Evolutionary conservation across 2,797 vertebrate species (phyloP), one percentile per base, ranked within the genome.

Genomic region (Mormyrops attenuatus): DNA sequence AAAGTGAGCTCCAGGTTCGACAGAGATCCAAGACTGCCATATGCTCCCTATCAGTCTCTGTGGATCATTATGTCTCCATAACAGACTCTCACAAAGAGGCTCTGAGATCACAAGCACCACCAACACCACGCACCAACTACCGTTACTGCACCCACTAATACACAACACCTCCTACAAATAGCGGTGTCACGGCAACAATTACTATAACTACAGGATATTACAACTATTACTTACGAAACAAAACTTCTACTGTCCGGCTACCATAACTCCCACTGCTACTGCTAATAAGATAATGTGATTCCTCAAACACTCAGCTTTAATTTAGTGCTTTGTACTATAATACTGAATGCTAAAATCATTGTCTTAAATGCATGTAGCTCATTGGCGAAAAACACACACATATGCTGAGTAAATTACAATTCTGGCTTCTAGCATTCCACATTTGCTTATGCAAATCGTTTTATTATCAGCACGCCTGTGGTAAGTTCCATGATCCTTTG

Each of bases 391-490:
- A 44, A 44, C 38, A 88, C 3, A 63, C 55, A 53, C 20, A 88
- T 13, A 22, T n/a, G 17, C 26, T 20, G 50, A 55, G 30, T 4
- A 38, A 52, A 13, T 57, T 60, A 26, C 47, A 17, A 30, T 60
- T 53, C 50, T n/a, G 34, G 15, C 53, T 57, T 57, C 53, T 17
- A 87, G 38, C 11, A 38, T 87, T n/a, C 17, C 87, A 49, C n/a
- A 88, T 38, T 41, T 26, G 11, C 17, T 41, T 66, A 88, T 38
- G 6, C 55, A 63, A 41, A 63, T 17, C 77, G 87, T 89, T 90
- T 90, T 77, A 91, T 91, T 91, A 89, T 91, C 90, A 88, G 85
- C 91, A 90, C 63, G 90, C 90, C 91, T 91, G 88, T 90, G 90
- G 89, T 88, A 89, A 90, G 80, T 26, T 82, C 87, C 89, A 57